phyloP scores from a whole-genome alignment of 2,797 vertebrate species.

The Xerus rutilus region DNA sequence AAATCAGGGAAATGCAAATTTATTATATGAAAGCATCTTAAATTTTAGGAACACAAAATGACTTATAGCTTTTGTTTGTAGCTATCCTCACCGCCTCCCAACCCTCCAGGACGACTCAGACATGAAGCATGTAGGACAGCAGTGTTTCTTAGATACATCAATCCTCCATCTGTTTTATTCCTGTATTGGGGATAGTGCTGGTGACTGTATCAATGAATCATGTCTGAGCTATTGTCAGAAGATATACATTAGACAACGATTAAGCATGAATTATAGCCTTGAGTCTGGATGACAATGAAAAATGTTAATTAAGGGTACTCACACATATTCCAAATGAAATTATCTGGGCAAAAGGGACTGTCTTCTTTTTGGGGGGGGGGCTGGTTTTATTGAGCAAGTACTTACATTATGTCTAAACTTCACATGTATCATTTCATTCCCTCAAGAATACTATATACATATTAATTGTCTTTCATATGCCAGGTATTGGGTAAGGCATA shows the following conservation, averaged over 20 bases:
- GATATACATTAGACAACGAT: neutral
- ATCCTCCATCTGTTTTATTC: neutral
- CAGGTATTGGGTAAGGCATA: neutral
- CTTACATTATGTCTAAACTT: neutral
- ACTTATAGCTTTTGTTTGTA: neutral
- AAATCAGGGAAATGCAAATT: constrained; percentile 9
- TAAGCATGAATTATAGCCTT: neutral
- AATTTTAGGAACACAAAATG: neutral
- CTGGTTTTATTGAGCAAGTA: neutral
- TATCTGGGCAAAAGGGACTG: neutral
- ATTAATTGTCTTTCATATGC: neutral
- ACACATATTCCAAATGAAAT: neutral
- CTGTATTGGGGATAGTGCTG: neutral
- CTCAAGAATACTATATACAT: neutral
- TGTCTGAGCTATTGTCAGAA: neutral
- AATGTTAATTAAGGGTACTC: neutral
- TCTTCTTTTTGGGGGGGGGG: neutral
- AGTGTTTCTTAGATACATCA: neutral
- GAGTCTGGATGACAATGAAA: neutral
- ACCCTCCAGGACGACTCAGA: neutral
- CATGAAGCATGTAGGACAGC: neutral
- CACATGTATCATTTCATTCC: neutral
- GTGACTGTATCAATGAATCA: neutral
- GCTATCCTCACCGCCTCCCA: neutral
- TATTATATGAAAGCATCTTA: neutral